These are phyloP conservation scores for Ameiurus melas DNA, from an alignment of 2,113 vertebrate genomes.

Conservation along the genomic window DNA sequence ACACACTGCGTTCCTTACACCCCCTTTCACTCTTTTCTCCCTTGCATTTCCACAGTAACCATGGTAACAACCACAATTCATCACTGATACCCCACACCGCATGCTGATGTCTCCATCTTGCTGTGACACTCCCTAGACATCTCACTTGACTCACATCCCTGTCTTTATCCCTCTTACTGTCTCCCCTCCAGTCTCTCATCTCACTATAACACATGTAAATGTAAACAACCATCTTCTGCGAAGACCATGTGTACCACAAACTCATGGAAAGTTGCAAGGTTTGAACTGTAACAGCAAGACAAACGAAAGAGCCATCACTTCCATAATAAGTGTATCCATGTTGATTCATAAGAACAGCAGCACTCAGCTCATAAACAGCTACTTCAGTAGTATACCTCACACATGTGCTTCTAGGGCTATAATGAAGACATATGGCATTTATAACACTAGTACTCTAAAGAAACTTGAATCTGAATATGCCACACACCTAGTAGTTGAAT, in stretches of 20 bases:
- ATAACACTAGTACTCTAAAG: constrained; percentile 4
- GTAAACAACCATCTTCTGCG: background rate
- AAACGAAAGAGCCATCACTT: background rate
- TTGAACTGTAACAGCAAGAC: background rate
- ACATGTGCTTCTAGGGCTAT: background rate
- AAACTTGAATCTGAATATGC: constrained; percentile 3
- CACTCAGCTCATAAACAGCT: constrained; percentile 14
- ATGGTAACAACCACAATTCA: constrained; percentile 61
- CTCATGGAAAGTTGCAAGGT: background rate
- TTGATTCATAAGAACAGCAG: constrained; percentile 10
- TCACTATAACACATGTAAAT: background rate
- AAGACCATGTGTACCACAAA: background rate
- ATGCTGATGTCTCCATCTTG: constrained; percentile 53
- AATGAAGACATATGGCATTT: background rate
- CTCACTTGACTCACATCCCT: constrained; percentile 2
- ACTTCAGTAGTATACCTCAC: background rate
- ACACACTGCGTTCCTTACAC: constrained; percentile 35
- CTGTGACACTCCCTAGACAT: background rate
- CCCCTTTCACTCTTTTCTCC: constrained; percentile 28
- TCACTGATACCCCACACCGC: constrained; percentile 60
- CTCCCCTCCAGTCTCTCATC: background rate
- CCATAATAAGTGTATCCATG: constrained; percentile 18
- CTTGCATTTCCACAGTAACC: constrained; percentile 70
- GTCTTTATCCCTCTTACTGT: background rate
- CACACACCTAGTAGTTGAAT: background rate